Conservation (phyloP, 2,888 invertebrate genomes). For the Callosobruchus maculatus region DNA sequence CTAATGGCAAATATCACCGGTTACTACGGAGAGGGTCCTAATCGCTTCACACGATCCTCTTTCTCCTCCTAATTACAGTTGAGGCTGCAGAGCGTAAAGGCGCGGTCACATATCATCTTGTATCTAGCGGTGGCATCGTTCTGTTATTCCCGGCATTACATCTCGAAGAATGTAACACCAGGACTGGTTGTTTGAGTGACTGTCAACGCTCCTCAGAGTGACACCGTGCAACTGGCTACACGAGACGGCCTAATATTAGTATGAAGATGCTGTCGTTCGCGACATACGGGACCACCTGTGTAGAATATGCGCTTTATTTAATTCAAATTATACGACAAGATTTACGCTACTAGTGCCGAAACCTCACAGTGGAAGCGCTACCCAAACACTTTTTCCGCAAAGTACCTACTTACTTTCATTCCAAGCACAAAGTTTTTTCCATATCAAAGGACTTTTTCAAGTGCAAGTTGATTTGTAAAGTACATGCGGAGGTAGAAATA, state of each 20-base stretch:
- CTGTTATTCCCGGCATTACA: background rate
- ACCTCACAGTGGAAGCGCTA: too few relatives aligned
- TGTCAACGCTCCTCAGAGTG: constrained; percentile 11
- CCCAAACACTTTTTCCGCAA: too few relatives aligned
- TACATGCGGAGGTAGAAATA: too few relatives aligned
- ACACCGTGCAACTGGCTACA: constrained; percentile 3
- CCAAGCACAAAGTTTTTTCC: too few relatives aligned
- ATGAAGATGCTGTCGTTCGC: constrained; percentile 3
- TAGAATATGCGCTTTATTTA: constrained; percentile 25
- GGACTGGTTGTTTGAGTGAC: constrained; percentile 16
- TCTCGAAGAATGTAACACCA: constrained; percentile 13
- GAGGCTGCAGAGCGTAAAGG: background rate
- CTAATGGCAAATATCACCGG: background rate
- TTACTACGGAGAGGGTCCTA: background rate
- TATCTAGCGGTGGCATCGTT: background rate
- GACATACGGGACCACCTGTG: constrained; percentile 46
- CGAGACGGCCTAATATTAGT: constrained; percentile 2
- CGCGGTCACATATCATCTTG: background rate
- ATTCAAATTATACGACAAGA: constrained; percentile 20
- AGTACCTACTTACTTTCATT: too few relatives aligned
- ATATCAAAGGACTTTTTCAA: too few relatives aligned
- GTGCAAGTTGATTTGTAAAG: too few relatives aligned
- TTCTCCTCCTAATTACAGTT: background rate
- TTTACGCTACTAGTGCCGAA: too few relatives aligned
- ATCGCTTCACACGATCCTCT: background rate